phyloP scores from a whole-genome alignment of 2,888 invertebrate genomes.

The Eristalinus aeneus region DNA sequence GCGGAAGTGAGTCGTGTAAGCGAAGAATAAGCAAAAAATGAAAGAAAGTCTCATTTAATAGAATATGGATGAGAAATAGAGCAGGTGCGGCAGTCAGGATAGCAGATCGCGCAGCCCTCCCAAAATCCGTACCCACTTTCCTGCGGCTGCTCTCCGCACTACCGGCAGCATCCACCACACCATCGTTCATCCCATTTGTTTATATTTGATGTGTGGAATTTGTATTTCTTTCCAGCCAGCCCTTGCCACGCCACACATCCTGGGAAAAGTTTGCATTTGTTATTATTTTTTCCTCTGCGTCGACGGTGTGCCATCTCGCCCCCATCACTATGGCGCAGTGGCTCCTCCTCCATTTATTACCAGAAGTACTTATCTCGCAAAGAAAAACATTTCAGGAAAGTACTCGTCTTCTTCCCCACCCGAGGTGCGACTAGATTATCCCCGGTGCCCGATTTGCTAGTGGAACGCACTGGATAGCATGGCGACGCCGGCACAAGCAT shows the following conservation, averaged over 20 bases:
- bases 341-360: constrained; percentile 50
- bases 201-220: constrained; percentile 58
- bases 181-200: constrained; percentile 52
- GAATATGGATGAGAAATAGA: constrained; percentile 69
- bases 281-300: constrained; percentile 4
- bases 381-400: constrained; percentile 46
- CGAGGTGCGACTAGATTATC: constrained; percentile 22
- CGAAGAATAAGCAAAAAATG: neutral
- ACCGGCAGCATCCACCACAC: neutral
- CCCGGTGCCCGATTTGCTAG: constrained; percentile 23
- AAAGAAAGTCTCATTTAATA: constrained; percentile 57
- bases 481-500: neutral
- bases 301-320: neutral
- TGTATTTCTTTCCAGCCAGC: neutral
- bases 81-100: constrained; percentile 57
- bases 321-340: neutral
- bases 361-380: constrained; percentile 57
- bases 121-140: constrained; percentile 25
- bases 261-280: constrained; percentile 41
- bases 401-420: neutral
- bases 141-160: constrained; percentile 1
- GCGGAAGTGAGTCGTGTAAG: neutral
- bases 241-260: neutral
- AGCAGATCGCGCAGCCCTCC: constrained; percentile 52
- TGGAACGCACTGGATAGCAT: neutral